These are phyloP conservation scores for Zosterops pallidus DNA, from an alignment of 2,113 vertebrate species.

Conservation along the genomic window DNA sequence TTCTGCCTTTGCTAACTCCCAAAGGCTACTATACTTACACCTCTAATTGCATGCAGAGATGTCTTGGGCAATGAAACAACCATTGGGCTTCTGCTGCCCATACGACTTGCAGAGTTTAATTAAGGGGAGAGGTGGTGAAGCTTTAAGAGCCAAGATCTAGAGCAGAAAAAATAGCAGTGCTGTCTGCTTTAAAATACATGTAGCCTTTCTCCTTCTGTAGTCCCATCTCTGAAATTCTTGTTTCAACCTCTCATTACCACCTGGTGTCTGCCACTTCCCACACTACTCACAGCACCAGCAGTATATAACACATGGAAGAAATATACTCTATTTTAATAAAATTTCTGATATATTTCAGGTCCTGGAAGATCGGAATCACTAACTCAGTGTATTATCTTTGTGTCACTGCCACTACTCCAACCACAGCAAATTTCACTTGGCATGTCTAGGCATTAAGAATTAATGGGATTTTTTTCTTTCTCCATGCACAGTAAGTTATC, in stretches of 20 bases:
- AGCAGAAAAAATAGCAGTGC: not conserved
- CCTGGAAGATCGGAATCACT: not conserved
- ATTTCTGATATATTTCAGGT: not conserved
- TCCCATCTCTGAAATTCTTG: not conserved
- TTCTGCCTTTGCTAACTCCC: not conserved
- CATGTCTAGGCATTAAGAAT: not conserved
- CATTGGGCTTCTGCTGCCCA: not conserved
- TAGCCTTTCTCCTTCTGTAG: not conserved
- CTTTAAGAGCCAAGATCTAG: not conserved
- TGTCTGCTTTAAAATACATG: not conserved
- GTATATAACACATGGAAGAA: not conserved
- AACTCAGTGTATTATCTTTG: not conserved
- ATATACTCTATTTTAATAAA: not conserved
- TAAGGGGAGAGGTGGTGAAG: not conserved
- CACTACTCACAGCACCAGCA: not conserved
- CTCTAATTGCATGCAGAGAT: not conserved
- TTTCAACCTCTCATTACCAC: not conserved
- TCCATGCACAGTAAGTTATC: not conserved
- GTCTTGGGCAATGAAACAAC: not conserved
- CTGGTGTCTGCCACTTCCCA: slow-evolving; percentile 43
- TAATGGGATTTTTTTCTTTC: not conserved
- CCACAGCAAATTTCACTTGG: not conserved
- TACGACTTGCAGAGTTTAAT: not conserved
- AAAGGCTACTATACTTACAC: not conserved
- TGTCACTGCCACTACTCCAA: not conserved